Evolutionary conservation across 2,888 invertebrate species (phyloP), one percentile per base, ranked within the genome.

Genomic region (Caradrina kadenii): DNA sequence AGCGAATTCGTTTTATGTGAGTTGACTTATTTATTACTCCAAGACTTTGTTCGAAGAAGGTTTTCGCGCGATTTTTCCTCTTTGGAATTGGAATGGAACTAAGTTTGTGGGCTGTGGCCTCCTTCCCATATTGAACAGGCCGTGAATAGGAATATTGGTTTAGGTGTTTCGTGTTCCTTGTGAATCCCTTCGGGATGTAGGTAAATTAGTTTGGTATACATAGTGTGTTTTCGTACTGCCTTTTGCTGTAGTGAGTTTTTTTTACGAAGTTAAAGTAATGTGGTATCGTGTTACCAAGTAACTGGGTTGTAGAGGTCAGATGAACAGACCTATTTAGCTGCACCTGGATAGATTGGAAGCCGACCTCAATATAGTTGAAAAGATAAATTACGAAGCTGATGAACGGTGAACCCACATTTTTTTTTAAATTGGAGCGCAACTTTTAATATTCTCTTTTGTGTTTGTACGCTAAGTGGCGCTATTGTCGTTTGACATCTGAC

Each of bases 1-100:
- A 91, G 89, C 90, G 86, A 84, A 87, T 88, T 78, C 78, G 86
- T 92, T 93, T 93, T 93, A 93, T 92, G 86, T 78, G 81, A 86
- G 84, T 86, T 86, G 82, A 87, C 88, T 89, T 87, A 86, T 83
- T 85, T 86, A 85, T 82, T 79, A 67, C 77, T 62, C 53, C 60
- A 62, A 72, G 72, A 67, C 52, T 79, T 79, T 65, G 58, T 71
- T 62, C 35, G 50, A 52, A 22, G 35, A 45, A 69, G 68, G 53
- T 80, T 69, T 64, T 56, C 64, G 6, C 19, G 31, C 35, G 58
- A 61, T 55, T 76, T 77, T 80, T 69, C 69, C 75, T 82, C 63
- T 69, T 66, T 31, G 48, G 26, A 70, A 72, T 75, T 69, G 62
- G 69, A 39, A 35, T 39, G 19, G 42, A 80, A 80, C 56, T 76